Percentiles rank a stretch among this genome's conserved stretches.
Evolutionary conservation across 2,888 invertebrate species (phyloP).

Genomic region (Drosophila rubida): DNA sequence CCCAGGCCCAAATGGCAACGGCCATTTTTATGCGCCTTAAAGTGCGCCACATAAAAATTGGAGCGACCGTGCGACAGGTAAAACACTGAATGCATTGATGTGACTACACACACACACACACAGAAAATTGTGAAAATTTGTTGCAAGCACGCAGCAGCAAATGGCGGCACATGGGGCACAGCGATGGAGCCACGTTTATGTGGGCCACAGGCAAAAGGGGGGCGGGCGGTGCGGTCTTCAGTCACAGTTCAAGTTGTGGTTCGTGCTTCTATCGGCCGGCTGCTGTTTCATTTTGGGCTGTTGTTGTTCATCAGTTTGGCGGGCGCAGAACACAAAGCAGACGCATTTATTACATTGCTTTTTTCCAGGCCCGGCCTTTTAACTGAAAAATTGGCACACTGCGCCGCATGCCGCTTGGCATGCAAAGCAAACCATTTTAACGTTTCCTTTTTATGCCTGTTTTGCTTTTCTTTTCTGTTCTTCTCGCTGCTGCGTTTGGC

Average conservation of each 20-base stretch:
- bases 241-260: slow-evolving; percentile 25
- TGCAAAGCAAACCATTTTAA: slow-evolving; percentile 74
- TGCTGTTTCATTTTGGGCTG: slow-evolving; percentile 31
- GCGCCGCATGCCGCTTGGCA: slow-evolving; percentile 71
- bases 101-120: slow-evolving; percentile 44
- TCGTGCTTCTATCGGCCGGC: slow-evolving; percentile 35
- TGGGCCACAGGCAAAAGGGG: slow-evolving; percentile 45
- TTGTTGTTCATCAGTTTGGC: slow-evolving; percentile 65
- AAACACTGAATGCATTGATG: slow-evolving; percentile 54
- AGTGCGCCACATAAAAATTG: slow-evolving; percentile 70
- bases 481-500: background rate
- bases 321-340: slow-evolving; percentile 62
- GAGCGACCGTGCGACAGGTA: slow-evolving; percentile 34
- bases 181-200: slow-evolving; percentile 49
- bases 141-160: slow-evolving; percentile 40
- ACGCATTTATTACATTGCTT: slow-evolving; percentile 75
- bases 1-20: slow-evolving; percentile 46
- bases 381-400: slow-evolving; percentile 78
- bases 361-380: slow-evolving; percentile 54
- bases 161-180: too few species aligned
- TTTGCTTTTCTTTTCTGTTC: slow-evolving; percentile 7
- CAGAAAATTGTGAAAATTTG: slow-evolving; percentile 42
- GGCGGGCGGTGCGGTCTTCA: too few species aligned
- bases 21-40: slow-evolving; percentile 75
- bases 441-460: slow-evolving; percentile 28